These are phyloP conservation scores for Sebastes iracundus DNA, from an alignment of 2,797 vertebrate species.

Conservation along the genomic window DNA sequence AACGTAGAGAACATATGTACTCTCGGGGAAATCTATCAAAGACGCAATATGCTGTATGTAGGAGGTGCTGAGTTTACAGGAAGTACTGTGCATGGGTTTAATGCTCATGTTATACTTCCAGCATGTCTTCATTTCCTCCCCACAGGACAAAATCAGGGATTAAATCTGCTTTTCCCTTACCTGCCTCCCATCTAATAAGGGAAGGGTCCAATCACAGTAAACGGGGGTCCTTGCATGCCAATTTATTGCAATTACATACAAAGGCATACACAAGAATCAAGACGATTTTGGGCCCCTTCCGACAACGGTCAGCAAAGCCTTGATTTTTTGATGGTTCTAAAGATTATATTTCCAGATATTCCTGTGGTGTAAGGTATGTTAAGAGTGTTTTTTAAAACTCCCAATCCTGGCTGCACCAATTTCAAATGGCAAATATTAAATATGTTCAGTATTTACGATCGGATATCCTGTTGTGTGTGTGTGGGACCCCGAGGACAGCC, in stretches of 20 bases:
- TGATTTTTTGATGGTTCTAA: too few species aligned
- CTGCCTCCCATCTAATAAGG: neutral
- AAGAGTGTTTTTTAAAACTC: too few species aligned
- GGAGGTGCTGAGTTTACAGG: neutral
- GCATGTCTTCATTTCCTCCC: neutral
- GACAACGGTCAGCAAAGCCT: too few species aligned
- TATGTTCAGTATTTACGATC: too few species aligned
- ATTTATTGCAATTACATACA: neutral
- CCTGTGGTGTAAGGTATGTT: too few species aligned
- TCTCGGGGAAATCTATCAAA: neutral
- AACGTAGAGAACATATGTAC: neutral
- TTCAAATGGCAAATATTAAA: too few species aligned
- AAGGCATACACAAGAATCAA: neutral
- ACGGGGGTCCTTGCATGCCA: neutral
- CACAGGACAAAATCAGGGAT: neutral
- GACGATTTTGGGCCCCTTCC: too few species aligned
- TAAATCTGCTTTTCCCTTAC: slow-evolving; percentile 10
- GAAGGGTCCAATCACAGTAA: neutral
- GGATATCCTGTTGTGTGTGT: too few species aligned
- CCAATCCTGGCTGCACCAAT: too few species aligned
- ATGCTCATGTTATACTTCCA: neutral
- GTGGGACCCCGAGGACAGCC: too few species aligned
- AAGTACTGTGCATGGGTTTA: neutral
- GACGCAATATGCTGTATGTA: neutral
- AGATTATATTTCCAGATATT: too few species aligned